Base-by-base conservation (phyloP, 2,113 vertebrate genomes). In the Cercopithecus mona region DNA sequence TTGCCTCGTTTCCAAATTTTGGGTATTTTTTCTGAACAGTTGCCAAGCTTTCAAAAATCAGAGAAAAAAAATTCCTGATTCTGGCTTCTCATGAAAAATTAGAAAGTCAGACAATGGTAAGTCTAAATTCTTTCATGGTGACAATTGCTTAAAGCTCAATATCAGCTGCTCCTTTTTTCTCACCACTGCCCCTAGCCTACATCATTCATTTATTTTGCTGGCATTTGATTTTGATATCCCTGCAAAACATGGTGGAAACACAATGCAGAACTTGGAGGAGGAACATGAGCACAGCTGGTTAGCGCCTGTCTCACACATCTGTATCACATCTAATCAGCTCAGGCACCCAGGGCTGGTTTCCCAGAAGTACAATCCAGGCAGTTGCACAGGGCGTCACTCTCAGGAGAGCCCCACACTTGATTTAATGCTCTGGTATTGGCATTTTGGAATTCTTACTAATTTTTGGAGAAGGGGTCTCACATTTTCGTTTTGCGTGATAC, bases 1-100 rank as follows among this genome's bases (percentile, higher is more conserved):
- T 88, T 83, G 64, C 80, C 75, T 92, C 40, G 48, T 61, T 78
- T 66, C n/a, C 88, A 95, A 90, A 48, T 85, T 82, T 80, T 50
- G 38, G 22, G 45, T 64, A 40, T 57, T 91, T 50, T 95, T 84
- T 91, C 78, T 93, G 86, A 96, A 68, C 2, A 59, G 20, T 79
- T 70, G 35, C 7, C 64, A 95, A 95, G 43, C 17, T 40, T 85
- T 88, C 3, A 84, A 66, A 92, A 84, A 40, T 32, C 17, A 73
- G 17, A 78, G 35, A 18, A 57, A 45, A 52, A 80, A 73, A 55
- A 55, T 20, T 61, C 9, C 22, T 78, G n/a, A 82, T 68, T 55
- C 38, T 48, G 55, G 16, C 38, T 94, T 92, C 55, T 89, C 14
- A 50, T 78, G 16, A 89, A 87, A 96, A 59, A 18, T 68, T 59